Conservation (phyloP, 2,888 invertebrate genomes). For the Amphimallon solstitiale region DNA sequence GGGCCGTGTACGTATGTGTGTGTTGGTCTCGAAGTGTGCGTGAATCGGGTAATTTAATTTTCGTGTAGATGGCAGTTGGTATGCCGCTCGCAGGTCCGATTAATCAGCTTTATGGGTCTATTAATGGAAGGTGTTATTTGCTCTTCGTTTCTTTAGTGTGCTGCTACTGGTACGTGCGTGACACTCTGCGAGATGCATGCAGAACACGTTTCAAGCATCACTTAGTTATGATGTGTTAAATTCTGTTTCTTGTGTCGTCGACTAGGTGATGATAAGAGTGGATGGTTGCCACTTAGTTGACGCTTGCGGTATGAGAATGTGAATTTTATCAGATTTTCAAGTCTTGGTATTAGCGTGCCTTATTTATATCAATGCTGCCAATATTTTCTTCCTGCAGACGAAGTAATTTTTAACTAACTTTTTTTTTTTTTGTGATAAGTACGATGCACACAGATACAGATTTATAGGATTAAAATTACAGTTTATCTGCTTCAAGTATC, state of each 20-base stretch:
- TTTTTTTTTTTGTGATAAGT: no score
- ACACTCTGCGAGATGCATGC: conserved; percentile 49
- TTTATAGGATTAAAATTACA: no score
- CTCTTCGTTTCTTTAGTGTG: conserved; percentile 42
- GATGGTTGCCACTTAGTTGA: not conserved
- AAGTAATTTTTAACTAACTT: no score
- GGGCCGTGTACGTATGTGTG: not conserved
- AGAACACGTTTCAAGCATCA: conserved; percentile 45
- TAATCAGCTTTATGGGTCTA: conserved; percentile 59
- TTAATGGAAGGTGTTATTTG: conserved; percentile 54
- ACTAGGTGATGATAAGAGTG: conserved; percentile 23
- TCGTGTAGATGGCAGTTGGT: conserved; percentile 52
- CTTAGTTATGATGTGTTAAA: conserved; percentile 49
- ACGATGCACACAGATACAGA: no score
- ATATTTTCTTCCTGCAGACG: no score
- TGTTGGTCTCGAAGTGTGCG: not conserved
- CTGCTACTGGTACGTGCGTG: conserved; percentile 51
- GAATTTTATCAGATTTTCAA: conserved; percentile 34
- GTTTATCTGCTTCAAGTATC: no score
- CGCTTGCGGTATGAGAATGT: conserved; percentile 43
- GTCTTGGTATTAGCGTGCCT: conserved; percentile 8
- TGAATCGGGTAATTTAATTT: conserved; percentile 51
- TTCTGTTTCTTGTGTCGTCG: conserved; percentile 40
- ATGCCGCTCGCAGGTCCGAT: conserved; percentile 50
- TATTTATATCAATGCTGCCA: not conserved